Conservation (phyloP, 2,113 vertebrate species). For the Limanda limanda region DNA sequence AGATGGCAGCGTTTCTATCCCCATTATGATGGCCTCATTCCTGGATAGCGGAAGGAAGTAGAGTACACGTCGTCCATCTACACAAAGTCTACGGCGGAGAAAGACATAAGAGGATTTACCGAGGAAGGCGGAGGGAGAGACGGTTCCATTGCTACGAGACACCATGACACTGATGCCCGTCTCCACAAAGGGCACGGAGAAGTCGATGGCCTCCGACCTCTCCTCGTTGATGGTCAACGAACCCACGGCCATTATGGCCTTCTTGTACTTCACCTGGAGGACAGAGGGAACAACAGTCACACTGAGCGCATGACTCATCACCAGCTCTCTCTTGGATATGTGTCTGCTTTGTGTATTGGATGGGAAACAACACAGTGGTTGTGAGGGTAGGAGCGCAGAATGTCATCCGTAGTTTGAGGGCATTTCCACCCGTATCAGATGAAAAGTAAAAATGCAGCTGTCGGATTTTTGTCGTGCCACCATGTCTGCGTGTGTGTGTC, state of each 20-base stretch:
- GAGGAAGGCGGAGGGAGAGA: conserved; percentile 97
- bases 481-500: conserved; percentile 4
- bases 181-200: conserved; percentile 97
- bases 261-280: conserved; percentile 93
- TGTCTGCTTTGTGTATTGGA: conserved; percentile 14
- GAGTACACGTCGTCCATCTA: too few relatives aligned
- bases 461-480: conserved; percentile 39
- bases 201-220: conserved; percentile 95
- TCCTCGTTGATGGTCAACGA: conserved; percentile 98
- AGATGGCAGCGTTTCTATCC: neutral
- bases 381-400: conserved; percentile 35
- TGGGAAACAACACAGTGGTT: conserved; percentile 51
- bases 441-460: conserved; percentile 53
- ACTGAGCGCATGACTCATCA: conserved; percentile 4
- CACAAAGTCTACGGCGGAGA: neutral
- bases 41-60: neutral
- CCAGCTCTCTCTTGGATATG: conserved; percentile 9
- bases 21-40: neutral
- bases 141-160: conserved; percentile 96
- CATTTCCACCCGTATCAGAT: conserved; percentile 44
- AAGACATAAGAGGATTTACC: conserved; percentile 78
- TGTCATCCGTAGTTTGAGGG: conserved; percentile 59
- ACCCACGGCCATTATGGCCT: conserved; percentile 96
- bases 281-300: neutral
- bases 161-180: conserved; percentile 99